Percentiles rank a stretch among this genome's conserved stretches.
phyloP scores from a whole-genome alignment of 2,113 vertebrate genomes.

The Ursus arctos region DNA sequence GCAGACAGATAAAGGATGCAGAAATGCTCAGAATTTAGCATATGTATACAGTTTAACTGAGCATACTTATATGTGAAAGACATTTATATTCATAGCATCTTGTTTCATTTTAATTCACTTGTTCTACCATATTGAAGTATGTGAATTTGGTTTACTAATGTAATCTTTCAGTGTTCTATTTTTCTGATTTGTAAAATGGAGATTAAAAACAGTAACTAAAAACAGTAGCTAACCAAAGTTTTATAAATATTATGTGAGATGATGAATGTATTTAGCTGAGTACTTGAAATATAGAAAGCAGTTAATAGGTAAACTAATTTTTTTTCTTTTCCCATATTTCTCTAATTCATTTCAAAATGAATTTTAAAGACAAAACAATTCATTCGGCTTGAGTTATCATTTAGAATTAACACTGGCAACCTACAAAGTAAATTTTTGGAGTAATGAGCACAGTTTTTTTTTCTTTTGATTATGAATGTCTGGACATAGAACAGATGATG shows the following conservation, averaged over 20 bases:
- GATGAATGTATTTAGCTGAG: neutral
- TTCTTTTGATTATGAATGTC: neutral
- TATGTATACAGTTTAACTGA: neutral
- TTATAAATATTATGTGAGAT: neutral
- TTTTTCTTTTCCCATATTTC: neutral
- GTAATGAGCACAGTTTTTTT: neutral
- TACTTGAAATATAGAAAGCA: slow-evolving; percentile 23
- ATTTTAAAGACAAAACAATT: neutral
- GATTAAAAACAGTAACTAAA: slow-evolving; percentile 39
- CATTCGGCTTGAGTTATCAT: neutral
- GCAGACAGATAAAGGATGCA: neutral
- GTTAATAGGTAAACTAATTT: neutral
- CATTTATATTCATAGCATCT: neutral
- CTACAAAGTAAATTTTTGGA: neutral
- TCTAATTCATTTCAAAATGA: slow-evolving; percentile 16
- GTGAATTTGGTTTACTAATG: neutral
- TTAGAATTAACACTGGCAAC: neutral
- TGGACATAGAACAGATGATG: neutral
- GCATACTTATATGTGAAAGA: neutral
- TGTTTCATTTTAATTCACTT: neutral
- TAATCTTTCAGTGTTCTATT: neutral
- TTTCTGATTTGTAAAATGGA: slow-evolving; percentile 33
- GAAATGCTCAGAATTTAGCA: neutral
- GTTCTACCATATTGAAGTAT: neutral
- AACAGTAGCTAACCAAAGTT: neutral